phyloP scores from a whole-genome alignment of 2,797 vertebrate genomes.

The Poliocrania exsul region DNA sequence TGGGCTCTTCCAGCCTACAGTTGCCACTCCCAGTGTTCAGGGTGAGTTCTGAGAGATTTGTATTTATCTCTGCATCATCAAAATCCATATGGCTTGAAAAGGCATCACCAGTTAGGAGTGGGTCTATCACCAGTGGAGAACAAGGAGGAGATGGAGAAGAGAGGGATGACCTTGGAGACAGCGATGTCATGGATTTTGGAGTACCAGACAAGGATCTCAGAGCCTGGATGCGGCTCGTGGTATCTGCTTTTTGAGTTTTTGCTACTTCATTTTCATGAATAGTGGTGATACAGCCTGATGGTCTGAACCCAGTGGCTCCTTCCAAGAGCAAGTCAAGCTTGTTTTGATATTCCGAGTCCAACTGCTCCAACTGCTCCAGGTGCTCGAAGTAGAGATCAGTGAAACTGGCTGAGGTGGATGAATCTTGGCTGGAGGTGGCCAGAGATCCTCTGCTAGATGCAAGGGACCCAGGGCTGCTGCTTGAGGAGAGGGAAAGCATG shows the following conservation, averaged over 20 bases:
- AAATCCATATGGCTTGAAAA: conserved; percentile 84
- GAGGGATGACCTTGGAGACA: conserved; percentile 95
- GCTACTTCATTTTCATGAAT: conserved; percentile 94
- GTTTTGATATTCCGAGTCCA: conserved; percentile 90
- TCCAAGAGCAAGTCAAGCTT: conserved; percentile 92
- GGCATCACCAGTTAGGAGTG: conserved; percentile 84
- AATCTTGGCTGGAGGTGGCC: conserved; percentile 91
- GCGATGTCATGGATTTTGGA: conserved; percentile 89
- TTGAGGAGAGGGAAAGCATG: conserved; percentile 95
- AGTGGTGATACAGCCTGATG: conserved; percentile 93
- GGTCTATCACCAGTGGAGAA: conserved; percentile 88
- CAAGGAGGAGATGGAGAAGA: conserved; percentile 95
- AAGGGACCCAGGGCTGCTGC: conserved; percentile 93
- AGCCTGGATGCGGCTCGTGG: conserved; percentile 79
- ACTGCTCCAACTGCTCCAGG: conserved; percentile 85
- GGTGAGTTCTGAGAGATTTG: conserved; percentile 80
- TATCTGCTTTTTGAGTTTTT: conserved; percentile 73
- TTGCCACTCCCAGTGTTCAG: conserved; percentile 66
- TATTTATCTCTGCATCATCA: conserved; percentile 75
- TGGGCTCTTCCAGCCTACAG: conserved; percentile 75
- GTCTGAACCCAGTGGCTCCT: conserved; percentile 84
- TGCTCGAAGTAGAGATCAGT: conserved; percentile 92
- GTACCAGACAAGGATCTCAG: conserved; percentile 88
- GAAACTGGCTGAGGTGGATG: conserved; percentile 92
- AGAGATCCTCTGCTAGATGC: conserved; percentile 93